Base-by-base conservation (phyloP, 2,888 invertebrate genomes). In the Philonicus albiceps region DNA sequence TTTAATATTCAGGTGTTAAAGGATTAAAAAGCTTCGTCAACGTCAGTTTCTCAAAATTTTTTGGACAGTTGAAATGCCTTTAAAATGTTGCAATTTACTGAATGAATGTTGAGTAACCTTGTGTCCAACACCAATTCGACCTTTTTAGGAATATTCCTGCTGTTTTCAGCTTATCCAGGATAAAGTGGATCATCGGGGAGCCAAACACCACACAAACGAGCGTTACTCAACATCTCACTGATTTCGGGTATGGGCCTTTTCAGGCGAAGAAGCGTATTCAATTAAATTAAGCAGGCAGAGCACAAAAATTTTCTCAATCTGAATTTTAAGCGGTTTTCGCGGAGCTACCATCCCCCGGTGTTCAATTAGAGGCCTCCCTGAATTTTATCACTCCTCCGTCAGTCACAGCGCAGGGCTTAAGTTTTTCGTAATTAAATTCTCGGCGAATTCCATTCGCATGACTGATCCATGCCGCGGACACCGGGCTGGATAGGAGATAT, bases 351-450 rank as follows among this genome's bases (percentile, higher is more conserved):
- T 22, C 37, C 34, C 34, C 64, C 22, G 27, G 64, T 64, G 83
- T 83, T 43, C 64, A 27, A 64, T 64, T 64, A 34, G 64, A 22
- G 19, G 40, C 16, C 43, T 22, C 34, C 27, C 37, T 40, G 64
- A 22, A 43, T 83, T 83, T 72, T 64, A 83, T 83, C 83, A 11
- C 40, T 72, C 81, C 55, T 37, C 55, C 81, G 30, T 64, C 81
- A 43, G 30, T 64, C 27, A 83, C n/a, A 64, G 34, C 34, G 37
- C 34, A n/a, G 83, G 64, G 83, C 83, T 83, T 55, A 83, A 83
- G 83, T 83, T 83, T 80, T 37, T 83, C 49, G 83, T 83, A 72
- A 83, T 83, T 83, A 83, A 83, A 83, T 83, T 83, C 83, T 27
- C 83, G 27, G 49, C 83, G 83, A 83, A 83, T 83, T 83, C 83